phyloP scores from a whole-genome alignment of 1,140 invertebrate species.

The Macrotrachela quadricornifera region DNA sequence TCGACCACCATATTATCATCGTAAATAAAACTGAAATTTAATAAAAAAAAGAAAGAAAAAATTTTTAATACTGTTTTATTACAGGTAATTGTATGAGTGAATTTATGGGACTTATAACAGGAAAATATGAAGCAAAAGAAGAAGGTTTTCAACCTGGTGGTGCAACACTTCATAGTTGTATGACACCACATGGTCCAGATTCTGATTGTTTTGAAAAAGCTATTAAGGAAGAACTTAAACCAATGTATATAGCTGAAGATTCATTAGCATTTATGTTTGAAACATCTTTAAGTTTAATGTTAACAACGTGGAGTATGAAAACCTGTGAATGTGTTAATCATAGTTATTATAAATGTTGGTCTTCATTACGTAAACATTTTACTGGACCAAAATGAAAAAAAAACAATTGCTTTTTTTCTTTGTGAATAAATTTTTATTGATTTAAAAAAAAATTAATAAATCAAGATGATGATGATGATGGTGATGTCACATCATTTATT shows the following conservation, averaged over 20 bases:
- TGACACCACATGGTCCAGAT: constrained; percentile 95
- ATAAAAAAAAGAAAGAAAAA: background rate
- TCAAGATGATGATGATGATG: too few relatives aligned
- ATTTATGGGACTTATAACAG: constrained; percentile 89
- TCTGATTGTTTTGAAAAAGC: constrained; percentile 63
- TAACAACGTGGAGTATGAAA: constrained; percentile 72
- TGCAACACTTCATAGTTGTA: constrained; percentile 60
- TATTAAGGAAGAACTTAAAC: constrained; percentile 44
- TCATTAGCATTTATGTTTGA: constrained; percentile 99
- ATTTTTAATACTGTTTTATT: constrained; percentile 9
- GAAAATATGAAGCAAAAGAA: constrained; percentile 83
- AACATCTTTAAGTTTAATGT: constrained; percentile 59
- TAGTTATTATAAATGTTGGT: constrained; percentile 79
- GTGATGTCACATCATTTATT: too few relatives aligned
- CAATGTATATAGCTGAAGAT: constrained; percentile 62
- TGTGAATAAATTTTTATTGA: too few relatives aligned
- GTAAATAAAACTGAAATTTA: constrained; percentile 32
- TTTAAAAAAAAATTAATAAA: too few relatives aligned
- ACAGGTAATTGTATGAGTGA: constrained; percentile 95
- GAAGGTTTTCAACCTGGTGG: constrained; percentile 72
- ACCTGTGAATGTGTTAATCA: constrained; percentile 57
- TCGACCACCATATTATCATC: constrained; percentile 81
- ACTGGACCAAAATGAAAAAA: background rate
- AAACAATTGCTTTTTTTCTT: too few relatives aligned
- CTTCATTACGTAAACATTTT: constrained; percentile 58